Conservation (phyloP, 2,888 invertebrate genomes). For the Drosophila neutralis region DNA sequence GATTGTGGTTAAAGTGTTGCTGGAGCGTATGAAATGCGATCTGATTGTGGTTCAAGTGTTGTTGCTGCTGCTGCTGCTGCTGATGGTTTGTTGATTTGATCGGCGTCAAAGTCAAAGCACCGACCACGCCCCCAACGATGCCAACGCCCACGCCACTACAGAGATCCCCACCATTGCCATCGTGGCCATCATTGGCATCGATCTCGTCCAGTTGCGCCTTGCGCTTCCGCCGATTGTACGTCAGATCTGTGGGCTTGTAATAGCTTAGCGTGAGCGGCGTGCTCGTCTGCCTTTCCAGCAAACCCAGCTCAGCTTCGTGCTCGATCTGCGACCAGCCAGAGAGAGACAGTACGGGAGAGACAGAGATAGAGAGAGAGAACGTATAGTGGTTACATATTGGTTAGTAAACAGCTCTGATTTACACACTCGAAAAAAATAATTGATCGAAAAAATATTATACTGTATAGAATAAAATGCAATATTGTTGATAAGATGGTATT, state of each 20-base stretch:
- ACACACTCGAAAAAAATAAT: background rate
- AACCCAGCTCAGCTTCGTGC: constrained; percentile 73
- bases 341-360: too few relatives aligned
- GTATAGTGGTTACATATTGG: background rate
- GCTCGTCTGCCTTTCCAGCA: constrained; percentile 70
- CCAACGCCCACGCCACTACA: constrained; percentile 40
- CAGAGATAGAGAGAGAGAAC: background rate
- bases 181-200: constrained; percentile 18
- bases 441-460: too few relatives aligned
- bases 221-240: constrained; percentile 72
- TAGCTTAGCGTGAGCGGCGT: constrained; percentile 78
- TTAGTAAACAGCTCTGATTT: background rate
- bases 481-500: too few relatives aligned
- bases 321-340: constrained; percentile 67
- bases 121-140: constrained; percentile 67
- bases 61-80: constrained; percentile 39
- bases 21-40: constrained; percentile 74
- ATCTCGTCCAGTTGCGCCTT: constrained; percentile 66
- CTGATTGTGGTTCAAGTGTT: constrained; percentile 72
- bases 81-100: constrained; percentile 50
- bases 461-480: too few relatives aligned
- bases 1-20: constrained; percentile 73
- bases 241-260: constrained; percentile 76
- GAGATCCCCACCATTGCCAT: constrained; percentile 26
- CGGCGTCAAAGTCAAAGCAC: constrained; percentile 71